Percentiles rank a stretch among this genome's conserved stretches.
Conservation (phyloP, 2,797 vertebrate species). For the Simalia tracyae region DNA sequence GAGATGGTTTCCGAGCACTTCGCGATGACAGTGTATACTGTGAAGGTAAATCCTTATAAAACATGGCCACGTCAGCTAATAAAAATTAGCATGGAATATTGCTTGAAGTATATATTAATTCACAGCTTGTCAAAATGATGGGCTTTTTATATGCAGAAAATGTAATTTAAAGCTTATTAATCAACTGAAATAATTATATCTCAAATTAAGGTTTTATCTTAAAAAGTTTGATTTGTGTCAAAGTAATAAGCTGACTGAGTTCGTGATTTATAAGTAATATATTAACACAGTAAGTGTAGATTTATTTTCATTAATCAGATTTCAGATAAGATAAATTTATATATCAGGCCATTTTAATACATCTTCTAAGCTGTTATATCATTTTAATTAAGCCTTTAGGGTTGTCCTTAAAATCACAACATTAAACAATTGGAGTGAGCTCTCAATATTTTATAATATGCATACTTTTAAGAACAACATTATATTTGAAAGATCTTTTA, state of each 20-base stretch:
- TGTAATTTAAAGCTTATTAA: slow-evolving; percentile 64
- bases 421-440: not conserved
- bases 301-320: slow-evolving; percentile 47
- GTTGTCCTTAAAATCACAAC: not conserved
- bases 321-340: slow-evolving; percentile 38
- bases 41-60: slow-evolving; percentile 81
- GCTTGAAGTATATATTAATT: slow-evolving; percentile 49
- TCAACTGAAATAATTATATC: slow-evolving; percentile 64
- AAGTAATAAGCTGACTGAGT: slow-evolving; percentile 48
- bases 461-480: not conserved
- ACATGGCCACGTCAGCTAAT: slow-evolving; percentile 18
- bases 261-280: slow-evolving; percentile 58
- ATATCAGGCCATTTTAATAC: slow-evolving; percentile 48
- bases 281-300: slow-evolving; percentile 45
- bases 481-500: not conserved
- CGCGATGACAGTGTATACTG: slow-evolving; percentile 95
- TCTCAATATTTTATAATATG: not conserved
- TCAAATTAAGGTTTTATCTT: slow-evolving; percentile 53
- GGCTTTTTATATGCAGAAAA: slow-evolving; percentile 47
- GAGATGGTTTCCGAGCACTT: slow-evolving; percentile 90
- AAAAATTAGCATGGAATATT: slow-evolving; percentile 47
- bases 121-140: slow-evolving; percentile 55
- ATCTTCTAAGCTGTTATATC: slow-evolving; percentile 16
- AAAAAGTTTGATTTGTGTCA: slow-evolving; percentile 10
- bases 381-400: not conserved